Evolutionary conservation across 2,113 vertebrate species (phyloP).

Genomic region (Casuarius casuarius): DNA sequence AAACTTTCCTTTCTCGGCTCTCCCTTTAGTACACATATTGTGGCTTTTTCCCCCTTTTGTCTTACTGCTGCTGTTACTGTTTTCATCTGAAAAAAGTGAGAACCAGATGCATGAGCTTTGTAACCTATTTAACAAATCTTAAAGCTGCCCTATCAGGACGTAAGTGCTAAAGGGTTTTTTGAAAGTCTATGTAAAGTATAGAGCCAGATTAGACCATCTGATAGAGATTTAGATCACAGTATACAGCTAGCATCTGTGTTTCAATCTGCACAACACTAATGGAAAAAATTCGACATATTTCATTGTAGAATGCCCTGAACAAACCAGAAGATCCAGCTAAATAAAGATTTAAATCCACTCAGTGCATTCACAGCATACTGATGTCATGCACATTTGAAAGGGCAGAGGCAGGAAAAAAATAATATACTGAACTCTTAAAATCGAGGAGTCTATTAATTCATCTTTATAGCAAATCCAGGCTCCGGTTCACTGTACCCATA

Average conservation of each 20-base stretch:
- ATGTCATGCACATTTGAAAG: conserved; percentile 4
- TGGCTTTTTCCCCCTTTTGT: background rate
- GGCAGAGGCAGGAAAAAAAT: background rate
- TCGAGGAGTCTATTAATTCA: background rate
- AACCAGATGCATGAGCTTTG: background rate
- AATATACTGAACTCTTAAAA: conserved; percentile 17
- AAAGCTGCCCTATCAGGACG: conserved; percentile 16
- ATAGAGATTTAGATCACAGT: conserved; percentile 38
- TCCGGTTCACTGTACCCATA: background rate
- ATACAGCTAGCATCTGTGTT: conserved; percentile 56
- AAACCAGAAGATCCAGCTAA: conserved; percentile 60
- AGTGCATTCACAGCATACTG: conserved; percentile 13
- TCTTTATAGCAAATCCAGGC: conserved; percentile 4
- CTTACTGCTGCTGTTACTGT: background rate
- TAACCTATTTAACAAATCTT: conserved; percentile 46
- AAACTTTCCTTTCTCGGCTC: background rate
- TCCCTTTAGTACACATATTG: background rate
- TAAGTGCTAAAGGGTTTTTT: conserved; percentile 40
- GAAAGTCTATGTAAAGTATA: conserved; percentile 30
- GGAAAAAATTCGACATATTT: conserved; percentile 44
- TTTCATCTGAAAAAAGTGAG: conserved; percentile 5
- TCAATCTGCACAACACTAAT: conserved; percentile 54
- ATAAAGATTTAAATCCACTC: conserved; percentile 62
- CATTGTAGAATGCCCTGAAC: conserved; percentile 38
- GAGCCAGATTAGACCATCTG: conserved; percentile 49